These are phyloP conservation scores for Nerophis ophidion DNA, from an alignment of 2,113 vertebrate species.

Conservation along the genomic window DNA sequence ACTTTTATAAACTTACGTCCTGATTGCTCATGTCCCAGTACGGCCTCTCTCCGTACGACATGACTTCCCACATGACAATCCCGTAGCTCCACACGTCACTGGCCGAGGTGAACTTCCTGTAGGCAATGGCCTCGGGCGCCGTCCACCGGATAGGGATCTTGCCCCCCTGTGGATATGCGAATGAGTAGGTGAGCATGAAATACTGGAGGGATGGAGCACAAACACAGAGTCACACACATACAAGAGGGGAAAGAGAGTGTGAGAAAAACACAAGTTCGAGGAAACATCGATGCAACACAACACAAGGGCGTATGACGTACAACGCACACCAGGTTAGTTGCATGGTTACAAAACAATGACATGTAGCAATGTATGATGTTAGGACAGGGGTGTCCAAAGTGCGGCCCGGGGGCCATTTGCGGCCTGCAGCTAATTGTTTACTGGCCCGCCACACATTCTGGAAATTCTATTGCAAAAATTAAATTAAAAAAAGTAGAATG, in stretches of 20 bases:
- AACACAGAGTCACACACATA: conserved; percentile 66
- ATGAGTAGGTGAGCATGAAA: conserved; percentile 73
- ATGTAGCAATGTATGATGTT: conserved; percentile 25
- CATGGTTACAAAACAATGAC: conserved; percentile 31
- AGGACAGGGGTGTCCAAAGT: no score
- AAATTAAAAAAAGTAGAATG: no score
- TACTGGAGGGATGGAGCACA: conserved; percentile 70
- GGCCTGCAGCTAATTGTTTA: no score
- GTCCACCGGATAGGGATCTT: conserved; percentile 99
- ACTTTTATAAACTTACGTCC: conserved; percentile 76
- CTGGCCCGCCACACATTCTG: no score
- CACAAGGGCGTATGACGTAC: conserved; percentile 50
- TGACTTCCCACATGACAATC: conserved; percentile 99
- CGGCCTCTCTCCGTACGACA: conserved; percentile 94
- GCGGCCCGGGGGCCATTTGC: no score
- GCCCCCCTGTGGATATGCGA: conserved; percentile 82
- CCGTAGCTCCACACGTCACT: conserved; percentile 98
- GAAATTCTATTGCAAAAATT: no score
- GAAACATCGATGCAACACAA: conserved; percentile 46
- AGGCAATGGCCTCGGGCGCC: conserved; percentile 93
- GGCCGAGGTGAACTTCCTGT: conserved; percentile 96
- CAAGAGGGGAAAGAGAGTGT: conserved; percentile 60
- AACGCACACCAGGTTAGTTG: conserved; percentile 38
- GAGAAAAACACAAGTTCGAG: conserved; percentile 50
- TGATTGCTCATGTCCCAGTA: conserved; percentile 99